phyloP scores from a whole-genome alignment of 2,797 vertebrate genomes.

The Clarias platycephalus region DNA sequence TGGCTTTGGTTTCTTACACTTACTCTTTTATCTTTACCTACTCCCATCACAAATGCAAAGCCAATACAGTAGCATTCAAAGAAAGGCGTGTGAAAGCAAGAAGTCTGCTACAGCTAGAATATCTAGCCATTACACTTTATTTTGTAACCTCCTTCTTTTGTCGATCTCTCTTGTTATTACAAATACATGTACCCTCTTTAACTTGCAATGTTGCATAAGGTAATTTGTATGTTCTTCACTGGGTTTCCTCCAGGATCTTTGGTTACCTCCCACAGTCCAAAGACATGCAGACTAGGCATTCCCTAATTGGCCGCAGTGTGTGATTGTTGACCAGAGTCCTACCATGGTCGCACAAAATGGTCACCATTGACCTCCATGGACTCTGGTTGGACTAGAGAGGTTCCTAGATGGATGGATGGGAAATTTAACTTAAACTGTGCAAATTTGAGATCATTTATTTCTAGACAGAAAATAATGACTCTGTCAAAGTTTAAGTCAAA shows the following conservation, averaged over 20 bases:
- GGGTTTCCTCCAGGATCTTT: too few species aligned
- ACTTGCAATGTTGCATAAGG: not conserved
- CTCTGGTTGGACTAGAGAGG: too few species aligned
- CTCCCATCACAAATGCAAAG: not conserved
- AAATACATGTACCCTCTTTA: constrained; percentile 2
- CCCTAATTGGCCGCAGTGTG: too few species aligned
- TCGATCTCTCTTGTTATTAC: not conserved
- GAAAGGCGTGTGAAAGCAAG: not conserved
- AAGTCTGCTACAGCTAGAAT: not conserved
- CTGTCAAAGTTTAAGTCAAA: not conserved
- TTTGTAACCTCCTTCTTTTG: constrained; percentile 15
- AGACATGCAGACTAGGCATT: too few species aligned
- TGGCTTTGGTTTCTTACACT: not conserved
- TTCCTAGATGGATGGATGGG: too few species aligned
- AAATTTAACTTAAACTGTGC: not conserved
- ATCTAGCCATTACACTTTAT: constrained; percentile 11
- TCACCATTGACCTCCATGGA: too few species aligned
- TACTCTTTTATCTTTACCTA: not conserved
- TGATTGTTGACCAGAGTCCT: too few species aligned
- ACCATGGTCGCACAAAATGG: too few species aligned
- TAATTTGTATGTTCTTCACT: too few species aligned
- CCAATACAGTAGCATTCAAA: not conserved
- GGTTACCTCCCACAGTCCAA: too few species aligned
- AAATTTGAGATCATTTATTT: not conserved
- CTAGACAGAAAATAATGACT: not conserved